Conservation (phyloP, 2,113 vertebrate genomes). For the Trogon surrucura region DNA sequence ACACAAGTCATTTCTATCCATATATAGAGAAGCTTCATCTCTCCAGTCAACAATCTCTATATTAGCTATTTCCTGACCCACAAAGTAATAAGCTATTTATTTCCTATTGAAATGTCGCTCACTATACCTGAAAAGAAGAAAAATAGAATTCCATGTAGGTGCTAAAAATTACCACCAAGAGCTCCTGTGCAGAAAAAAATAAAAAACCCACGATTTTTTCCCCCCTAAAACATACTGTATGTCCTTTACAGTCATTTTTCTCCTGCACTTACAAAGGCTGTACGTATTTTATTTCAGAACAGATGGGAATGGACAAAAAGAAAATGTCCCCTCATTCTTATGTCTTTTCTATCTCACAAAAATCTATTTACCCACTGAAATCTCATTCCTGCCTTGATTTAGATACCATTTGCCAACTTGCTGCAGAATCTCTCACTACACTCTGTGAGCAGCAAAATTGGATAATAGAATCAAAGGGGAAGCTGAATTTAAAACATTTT, state of each 20-base stretch:
- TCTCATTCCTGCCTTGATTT: conserved; percentile 33
- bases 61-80: neutral
- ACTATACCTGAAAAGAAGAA: neutral
- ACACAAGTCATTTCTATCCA: neutral
- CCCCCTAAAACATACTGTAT: neutral
- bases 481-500: neutral
- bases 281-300: conserved; percentile 20
- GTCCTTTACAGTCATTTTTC: neutral
- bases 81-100: conserved; percentile 11
- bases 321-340: neutral
- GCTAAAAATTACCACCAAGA: neutral
- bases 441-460: neutral
- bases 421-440: neutral
- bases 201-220: neutral
- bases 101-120: neutral
- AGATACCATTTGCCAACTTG: neutral
- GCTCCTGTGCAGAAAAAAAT: neutral
- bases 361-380: neutral
- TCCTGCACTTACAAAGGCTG: neutral
- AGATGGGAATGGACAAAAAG: neutral
- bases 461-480: neutral
- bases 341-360: neutral
- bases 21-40: neutral
- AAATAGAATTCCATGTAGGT: neutral
- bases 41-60: neutral